Evolutionary conservation across 2,113 vertebrate genomes (phyloP), one percentile per base, ranked within the genome.

Genomic region (Syrrhaptes paradoxus): DNA sequence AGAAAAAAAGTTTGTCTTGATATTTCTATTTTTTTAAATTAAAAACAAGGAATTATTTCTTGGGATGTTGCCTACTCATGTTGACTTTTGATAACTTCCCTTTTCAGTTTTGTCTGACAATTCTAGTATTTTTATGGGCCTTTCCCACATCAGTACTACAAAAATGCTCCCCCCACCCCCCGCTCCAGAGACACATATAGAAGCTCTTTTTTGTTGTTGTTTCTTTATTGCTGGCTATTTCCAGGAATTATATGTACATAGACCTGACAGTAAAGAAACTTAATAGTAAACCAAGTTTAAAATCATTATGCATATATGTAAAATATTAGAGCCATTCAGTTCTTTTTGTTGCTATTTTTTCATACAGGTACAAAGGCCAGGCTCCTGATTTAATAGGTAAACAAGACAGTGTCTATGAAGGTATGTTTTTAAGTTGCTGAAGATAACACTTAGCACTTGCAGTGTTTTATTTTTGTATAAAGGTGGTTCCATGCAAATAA

Each of bases 371-470:
- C 89, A 99, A 99, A 91, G 99, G 99, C 17, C 99, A 99, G 90
- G 99, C 99, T 91, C 99, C 99, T 10, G 99, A 99, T 96, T 98
- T 99, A 55, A 98, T 99, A 98, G 99, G 99, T 43, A 99, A 99
- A 97, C 99, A 99, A 95, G 99, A 99, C 97, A 99, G 99, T 73
- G 99, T 99, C 29, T 99, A 99, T 96, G 99, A 99, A 99, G 99
- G 99, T 99, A 98, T 58, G 70, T 95, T 87, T 93, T 72, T 84
- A 88, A 89, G 22, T 79, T 74, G 22, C 49, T 32, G 22, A 41
- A 87, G 18, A 24, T 71, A 63, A 29, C 72, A 43, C 26, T 54
- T 67, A 1, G 7, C 21, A 45, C 6, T 46, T 32, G 20, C 29
- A 21, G 20, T 49, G 7, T 26, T 58, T 57, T 59, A 22, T 52